Evolutionary conservation across 64 coral and sea anemone species (phyloP).

Genomic region (Porites australiensis): DNA sequence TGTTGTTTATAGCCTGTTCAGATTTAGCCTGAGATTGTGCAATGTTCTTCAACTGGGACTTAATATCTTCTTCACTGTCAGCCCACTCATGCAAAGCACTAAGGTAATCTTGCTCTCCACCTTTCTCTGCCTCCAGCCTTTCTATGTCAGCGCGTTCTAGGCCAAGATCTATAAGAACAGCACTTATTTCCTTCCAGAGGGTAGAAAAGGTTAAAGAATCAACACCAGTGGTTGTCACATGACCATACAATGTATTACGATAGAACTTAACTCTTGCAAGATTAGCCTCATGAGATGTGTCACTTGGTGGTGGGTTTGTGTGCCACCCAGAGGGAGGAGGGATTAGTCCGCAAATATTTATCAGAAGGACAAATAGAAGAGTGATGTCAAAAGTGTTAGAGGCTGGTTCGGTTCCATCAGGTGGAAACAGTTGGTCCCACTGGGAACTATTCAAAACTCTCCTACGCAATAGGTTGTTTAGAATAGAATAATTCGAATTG

Average conservation of each 20-base stretch:
- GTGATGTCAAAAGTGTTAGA: neutral
- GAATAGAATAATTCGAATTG: neutral
- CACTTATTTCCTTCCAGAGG: slow-evolving; percentile 12
- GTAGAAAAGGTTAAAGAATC: neutral
- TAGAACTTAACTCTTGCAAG: no score
- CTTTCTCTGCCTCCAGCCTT: no score
- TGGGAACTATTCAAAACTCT: no score
- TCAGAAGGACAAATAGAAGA: neutral
- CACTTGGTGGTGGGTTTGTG: no score
- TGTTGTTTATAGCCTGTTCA: neutral
- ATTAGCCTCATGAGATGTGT: no score
- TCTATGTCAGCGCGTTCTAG: no score
- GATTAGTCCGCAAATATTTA: neutral
- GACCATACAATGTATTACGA: neutral
- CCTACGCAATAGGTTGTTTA: neutral
- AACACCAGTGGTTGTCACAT: neutral
- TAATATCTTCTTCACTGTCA: no score
- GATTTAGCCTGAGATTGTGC: neutral
- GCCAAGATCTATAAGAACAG: slow-evolving; percentile 34
- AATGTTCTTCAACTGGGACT: neutral
- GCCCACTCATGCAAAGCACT: neutral
- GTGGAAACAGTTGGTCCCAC: neutral
- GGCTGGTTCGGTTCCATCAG: neutral
- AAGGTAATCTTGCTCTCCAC: no score
- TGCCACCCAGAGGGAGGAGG: no score